These are phyloP conservation scores for Contarinia nasturtii DNA, from an alignment of 1,140 invertebrate genomes.

Conservation along the genomic window DNA sequence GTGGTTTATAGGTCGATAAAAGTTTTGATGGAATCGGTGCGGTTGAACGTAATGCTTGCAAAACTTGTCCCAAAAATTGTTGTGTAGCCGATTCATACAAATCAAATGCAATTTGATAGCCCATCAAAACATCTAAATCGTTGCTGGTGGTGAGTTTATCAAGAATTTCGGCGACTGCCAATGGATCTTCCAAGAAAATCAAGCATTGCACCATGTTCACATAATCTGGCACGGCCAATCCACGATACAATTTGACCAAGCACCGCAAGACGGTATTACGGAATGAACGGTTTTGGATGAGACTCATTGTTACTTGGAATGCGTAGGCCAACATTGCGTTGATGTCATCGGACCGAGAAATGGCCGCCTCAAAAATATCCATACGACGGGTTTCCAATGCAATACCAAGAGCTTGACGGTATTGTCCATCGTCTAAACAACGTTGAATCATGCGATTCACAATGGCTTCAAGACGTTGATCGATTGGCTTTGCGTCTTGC, in stretches of 20 bases:
- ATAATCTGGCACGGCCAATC: constrained; percentile 75
- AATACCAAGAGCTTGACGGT: constrained; percentile 81
- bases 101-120: constrained; percentile 98
- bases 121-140: constrained; percentile 64
- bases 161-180: constrained; percentile 76
- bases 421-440: constrained; percentile 86
- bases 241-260: constrained; percentile 76
- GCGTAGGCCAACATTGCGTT: constrained; percentile 83
- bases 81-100: constrained; percentile 98
- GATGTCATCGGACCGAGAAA: constrained; percentile 81
- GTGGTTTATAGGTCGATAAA: constrained; percentile 48
- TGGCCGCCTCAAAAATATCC: constrained; percentile 83
- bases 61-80: constrained; percentile 79
- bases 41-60: constrained; percentile 63
- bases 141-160: constrained; percentile 69
- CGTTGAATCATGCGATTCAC: constrained; percentile 94
- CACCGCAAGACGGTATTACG: constrained; percentile 73
- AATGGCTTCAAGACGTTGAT: constrained; percentile 77
- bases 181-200: constrained; percentile 87
- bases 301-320: constrained; percentile 86
- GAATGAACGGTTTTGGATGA: constrained; percentile 85
- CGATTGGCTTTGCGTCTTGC: constrained; percentile 48
- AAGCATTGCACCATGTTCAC: constrained; percentile 93
- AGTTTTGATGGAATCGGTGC: constrained; percentile 65
- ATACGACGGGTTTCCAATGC: constrained; percentile 88